Evolutionary conservation across 2,888 invertebrate genomes (phyloP).

Genomic region (Vannuccia rotundouncinata): DNA sequence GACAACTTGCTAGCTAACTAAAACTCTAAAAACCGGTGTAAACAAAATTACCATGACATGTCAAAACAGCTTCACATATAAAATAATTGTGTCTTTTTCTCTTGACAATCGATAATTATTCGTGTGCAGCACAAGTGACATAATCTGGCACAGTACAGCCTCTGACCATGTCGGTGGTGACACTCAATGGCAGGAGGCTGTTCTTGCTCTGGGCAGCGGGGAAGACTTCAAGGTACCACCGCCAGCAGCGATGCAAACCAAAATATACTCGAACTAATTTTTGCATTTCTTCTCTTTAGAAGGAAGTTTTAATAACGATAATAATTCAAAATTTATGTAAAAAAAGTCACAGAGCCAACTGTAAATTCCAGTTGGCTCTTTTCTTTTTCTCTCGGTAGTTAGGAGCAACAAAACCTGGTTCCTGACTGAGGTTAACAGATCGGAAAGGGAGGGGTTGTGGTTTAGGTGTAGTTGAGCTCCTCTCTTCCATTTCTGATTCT

Average conservation of each 20-base stretch:
- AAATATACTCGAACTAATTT: too few relatives aligned
- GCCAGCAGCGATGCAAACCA: constrained; percentile 32
- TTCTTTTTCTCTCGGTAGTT: neutral
- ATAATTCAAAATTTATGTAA: too few relatives aligned
- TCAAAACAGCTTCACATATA: too few relatives aligned
- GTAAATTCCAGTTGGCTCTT: constrained; percentile 2
- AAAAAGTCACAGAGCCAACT: neutral
- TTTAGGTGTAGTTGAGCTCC: neutral
- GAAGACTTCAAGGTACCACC: constrained; percentile 41
- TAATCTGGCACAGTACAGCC: constrained; percentile 34
- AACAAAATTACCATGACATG: too few relatives aligned
- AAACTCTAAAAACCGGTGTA: too few relatives aligned
- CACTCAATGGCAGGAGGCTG: constrained; percentile 28
- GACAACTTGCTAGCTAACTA: too few relatives aligned
- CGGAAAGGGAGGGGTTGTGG: neutral
- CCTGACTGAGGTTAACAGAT: neutral
- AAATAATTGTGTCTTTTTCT: too few relatives aligned
- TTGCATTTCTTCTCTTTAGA: neutral
- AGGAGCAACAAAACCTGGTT: too few relatives aligned
- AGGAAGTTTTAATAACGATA: neutral
- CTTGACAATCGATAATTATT: too few relatives aligned
- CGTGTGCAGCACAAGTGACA: constrained; percentile 34
- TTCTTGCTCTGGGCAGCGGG: constrained; percentile 37
- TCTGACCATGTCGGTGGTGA: constrained; percentile 20
- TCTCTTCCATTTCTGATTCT: neutral